Percentiles rank a stretch among this genome's conserved stretches.
These are phyloP conservation scores for Latheticus oryzae DNA, from an alignment of 2,888 invertebrate genomes.

Conservation along the genomic window DNA sequence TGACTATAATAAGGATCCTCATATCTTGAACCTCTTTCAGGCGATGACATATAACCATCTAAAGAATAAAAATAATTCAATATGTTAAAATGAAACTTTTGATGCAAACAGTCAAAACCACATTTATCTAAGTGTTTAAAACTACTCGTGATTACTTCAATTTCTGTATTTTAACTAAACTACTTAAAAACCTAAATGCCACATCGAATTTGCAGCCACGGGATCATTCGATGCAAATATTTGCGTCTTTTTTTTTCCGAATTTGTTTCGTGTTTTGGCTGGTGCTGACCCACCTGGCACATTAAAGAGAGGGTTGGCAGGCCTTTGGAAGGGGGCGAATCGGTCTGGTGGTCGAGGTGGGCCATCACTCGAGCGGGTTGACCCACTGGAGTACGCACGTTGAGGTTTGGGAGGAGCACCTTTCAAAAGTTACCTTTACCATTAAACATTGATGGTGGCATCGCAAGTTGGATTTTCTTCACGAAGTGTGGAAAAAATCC, in stretches of 20 bases:
- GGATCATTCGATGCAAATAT: conserved; percentile 22
- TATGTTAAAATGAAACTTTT: too few relatives aligned
- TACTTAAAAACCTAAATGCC: conserved; percentile 33
- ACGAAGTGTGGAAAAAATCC: conserved; percentile 33
- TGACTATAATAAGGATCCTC: conserved; percentile 91
- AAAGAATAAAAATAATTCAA: conserved; percentile 38
- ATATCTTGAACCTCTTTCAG: conserved; percentile 82
- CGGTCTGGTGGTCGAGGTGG: conserved; percentile 63
- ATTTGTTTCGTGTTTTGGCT: too few relatives aligned
- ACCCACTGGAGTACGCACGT: conserved; percentile 68
- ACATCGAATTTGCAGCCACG: conserved; percentile 41
- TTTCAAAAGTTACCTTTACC: conserved; percentile 51
- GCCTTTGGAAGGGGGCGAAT: conserved; percentile 64
- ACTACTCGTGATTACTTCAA: conserved; percentile 10
- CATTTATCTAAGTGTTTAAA: conserved; percentile 12
- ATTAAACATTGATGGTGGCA: conserved; percentile 37
- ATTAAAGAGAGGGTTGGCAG: conserved; percentile 68
- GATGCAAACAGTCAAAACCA: conserved; percentile 10
- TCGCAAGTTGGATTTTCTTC: conserved; percentile 22
- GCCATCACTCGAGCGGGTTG: conserved; percentile 62
- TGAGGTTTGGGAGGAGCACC: conserved; percentile 73
- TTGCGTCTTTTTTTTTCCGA: too few relatives aligned
- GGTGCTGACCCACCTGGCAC: conserved; percentile 70
- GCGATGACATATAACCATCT: conserved; percentile 90
- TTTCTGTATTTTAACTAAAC: conserved; percentile 10